These are phyloP conservation scores for Oscheius sp. DNA, from an alignment of 2,888 invertebrate genomes.

Conservation along the genomic window DNA sequence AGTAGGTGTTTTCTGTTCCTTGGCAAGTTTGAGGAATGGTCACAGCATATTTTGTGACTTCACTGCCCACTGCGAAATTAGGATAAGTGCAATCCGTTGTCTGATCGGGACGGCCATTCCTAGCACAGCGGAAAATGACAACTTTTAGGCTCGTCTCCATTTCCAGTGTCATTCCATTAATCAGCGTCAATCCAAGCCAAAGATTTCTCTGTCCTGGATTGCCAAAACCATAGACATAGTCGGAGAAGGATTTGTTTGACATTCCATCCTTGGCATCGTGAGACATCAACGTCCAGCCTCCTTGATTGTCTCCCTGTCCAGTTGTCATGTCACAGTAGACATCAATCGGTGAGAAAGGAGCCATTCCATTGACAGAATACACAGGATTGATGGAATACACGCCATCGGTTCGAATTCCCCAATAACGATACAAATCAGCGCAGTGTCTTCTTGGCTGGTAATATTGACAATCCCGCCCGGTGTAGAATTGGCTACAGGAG, in stretches of 20 bases:
- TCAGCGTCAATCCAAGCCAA: constrained; percentile 61
- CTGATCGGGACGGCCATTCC: constrained; percentile 41
- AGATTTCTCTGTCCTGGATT: constrained; percentile 39
- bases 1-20: constrained; percentile 59
- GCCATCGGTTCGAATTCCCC: constrained; percentile 46
- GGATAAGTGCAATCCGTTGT: constrained; percentile 56
- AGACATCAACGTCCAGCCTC: constrained; percentile 63
- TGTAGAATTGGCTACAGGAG: constrained; percentile 54
- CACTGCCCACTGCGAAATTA: constrained; percentile 34
- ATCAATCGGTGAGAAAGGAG: constrained; percentile 37
- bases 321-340: constrained; percentile 51
- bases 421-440: constrained; percentile 61
- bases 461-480: constrained; percentile 53
- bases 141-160: constrained; percentile 56
- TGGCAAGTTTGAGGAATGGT: constrained; percentile 41
- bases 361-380: constrained; percentile 12
- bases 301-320: constrained; percentile 13
- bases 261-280: constrained; percentile 42
- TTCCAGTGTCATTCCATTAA: constrained; percentile 52
- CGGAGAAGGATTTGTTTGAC: constrained; percentile 41
- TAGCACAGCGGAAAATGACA: constrained; percentile 52
- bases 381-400: constrained; percentile 43
- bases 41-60: constrained; percentile 8
- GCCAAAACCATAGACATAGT: constrained; percentile 56
- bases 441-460: constrained; percentile 62